Percentiles rank a stretch among this genome's conserved stretches.
Evolutionary conservation across 2,113 vertebrate genomes (phyloP).

Genomic region (Okapia johnstoni): DNA sequence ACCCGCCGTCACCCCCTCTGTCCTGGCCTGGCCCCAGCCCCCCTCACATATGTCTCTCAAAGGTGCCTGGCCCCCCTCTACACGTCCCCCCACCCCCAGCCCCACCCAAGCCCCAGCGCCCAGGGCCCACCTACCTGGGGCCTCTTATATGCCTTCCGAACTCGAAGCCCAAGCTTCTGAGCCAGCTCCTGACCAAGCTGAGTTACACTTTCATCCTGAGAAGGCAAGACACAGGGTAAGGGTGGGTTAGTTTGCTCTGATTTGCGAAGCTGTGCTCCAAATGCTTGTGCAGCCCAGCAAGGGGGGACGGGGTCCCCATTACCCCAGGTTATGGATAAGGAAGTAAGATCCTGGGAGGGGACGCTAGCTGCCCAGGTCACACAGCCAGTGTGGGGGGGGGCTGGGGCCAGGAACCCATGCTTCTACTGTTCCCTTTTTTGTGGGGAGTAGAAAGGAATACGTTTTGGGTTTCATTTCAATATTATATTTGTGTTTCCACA

Average conservation of each 20-base stretch:
- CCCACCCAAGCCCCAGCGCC: rapidly evolving
- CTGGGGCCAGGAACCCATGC: background rate
- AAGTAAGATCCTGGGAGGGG: background rate
- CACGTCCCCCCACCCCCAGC: background rate
- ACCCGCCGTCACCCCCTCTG: background rate
- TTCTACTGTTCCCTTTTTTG: background rate
- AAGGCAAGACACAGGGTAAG: background rate
- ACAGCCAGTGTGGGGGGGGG: rapidly evolving
- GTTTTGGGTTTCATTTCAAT: background rate
- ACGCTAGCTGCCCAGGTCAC: background rate
- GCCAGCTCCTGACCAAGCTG: constrained; percentile 93
- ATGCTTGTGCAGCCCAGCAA: background rate
- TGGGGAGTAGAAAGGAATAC: background rate
- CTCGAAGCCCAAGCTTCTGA: constrained; percentile 86
- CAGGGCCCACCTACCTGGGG: constrained; percentile 81
- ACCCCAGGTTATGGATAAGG: background rate
- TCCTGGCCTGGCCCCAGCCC: background rate
- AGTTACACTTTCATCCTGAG: constrained; percentile 90
- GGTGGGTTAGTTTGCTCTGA: background rate
- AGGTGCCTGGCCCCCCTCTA: background rate
- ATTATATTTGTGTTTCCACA: background rate
- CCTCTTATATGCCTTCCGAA: constrained; percentile 90
- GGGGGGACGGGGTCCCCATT: too few species aligned
- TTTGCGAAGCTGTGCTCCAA: background rate
- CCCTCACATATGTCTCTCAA: background rate